Percentiles rank a stretch among this genome's conserved stretches.
These are phyloP conservation scores for Lathronympha strigana DNA, from an alignment of 2,888 invertebrate species.

Conservation along the genomic window DNA sequence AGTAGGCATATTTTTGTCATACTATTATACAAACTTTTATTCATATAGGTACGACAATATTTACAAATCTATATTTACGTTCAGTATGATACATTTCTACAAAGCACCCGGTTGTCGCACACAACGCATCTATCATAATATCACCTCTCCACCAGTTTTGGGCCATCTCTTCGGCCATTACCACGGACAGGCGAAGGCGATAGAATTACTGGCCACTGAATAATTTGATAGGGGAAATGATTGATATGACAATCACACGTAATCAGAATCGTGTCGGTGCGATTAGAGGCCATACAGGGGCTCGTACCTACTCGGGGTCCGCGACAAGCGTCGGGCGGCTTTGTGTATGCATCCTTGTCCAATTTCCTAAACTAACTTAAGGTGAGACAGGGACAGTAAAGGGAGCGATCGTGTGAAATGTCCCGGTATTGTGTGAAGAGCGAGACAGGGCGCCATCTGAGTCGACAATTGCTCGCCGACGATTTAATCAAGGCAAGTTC, in stretches of 20 bases:
- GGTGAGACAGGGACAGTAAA: slow-evolving; percentile 13
- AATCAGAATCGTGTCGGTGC: slow-evolving; percentile 80
- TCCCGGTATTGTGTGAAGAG: slow-evolving; percentile 33
- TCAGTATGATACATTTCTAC: neutral
- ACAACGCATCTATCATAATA: slow-evolving; percentile 32
- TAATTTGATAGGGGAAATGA: slow-evolving; percentile 83
- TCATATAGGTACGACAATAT: too few relatives aligned
- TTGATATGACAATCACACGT: slow-evolving; percentile 82
- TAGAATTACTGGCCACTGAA: slow-evolving; percentile 81
- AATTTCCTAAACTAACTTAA: neutral
- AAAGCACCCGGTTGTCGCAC: neutral
- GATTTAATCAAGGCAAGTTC: slow-evolving; percentile 77
- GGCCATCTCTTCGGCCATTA: slow-evolving; percentile 66
- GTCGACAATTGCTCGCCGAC: slow-evolving; percentile 72
- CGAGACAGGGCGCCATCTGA: slow-evolving; percentile 63
- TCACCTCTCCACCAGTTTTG: slow-evolving; percentile 45
- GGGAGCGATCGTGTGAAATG: slow-evolving; percentile 16
- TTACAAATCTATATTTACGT: too few relatives aligned
- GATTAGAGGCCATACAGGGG: slow-evolving; percentile 64
- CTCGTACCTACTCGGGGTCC: slow-evolving; percentile 4
- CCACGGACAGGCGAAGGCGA: slow-evolving; percentile 64
- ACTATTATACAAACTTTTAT: too few relatives aligned
- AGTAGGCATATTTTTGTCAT: too few relatives aligned
- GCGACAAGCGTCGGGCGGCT: slow-evolving; percentile 9
- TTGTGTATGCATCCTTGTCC: slow-evolving; percentile 19